Base-by-base conservation (phyloP, 1,140 invertebrate genomes). In the Anagrus nilaparvatae region DNA sequence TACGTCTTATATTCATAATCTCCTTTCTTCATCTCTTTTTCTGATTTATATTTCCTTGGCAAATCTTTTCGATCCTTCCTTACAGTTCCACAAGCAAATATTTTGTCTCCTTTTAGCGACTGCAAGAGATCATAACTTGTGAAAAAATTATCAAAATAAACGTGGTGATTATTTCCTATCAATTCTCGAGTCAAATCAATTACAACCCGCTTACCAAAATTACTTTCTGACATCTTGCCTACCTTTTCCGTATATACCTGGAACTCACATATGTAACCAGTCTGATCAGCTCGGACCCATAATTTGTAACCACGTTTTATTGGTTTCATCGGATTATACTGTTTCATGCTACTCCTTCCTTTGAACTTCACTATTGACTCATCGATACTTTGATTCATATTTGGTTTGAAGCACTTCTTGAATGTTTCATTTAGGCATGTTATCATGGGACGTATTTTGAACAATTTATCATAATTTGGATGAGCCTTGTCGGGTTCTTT, bases 261-360 rank as follows among this genome's bases (percentile, higher is more conserved):
- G 55, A 67, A 69, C 40, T 63, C 51, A 29, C 51, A 60, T 28
- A 63, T 56, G 44, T 64, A 70, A 17, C 66, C 61, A 14, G 54
- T 48, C 41, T 52, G 4, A 50, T 56, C 54, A 38, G 52, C 49
- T 10, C 54, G 49, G 46, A 49, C 53, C 64, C 64, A 71, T 30
- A 64, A 34, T 53, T 70, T 71, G 41, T 65, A 64, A 3, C 68
- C 63, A 45, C 65, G 53, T 57, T 72, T 71, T 46, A 65, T 66
- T 31, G 64, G 64, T 51, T 72, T 72, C 42, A 51, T 52, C 42
- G 64, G 60, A 14, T 59, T 47, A 48, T 68, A 71, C 48, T 70
- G 60, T 50, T 63, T 65, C 34, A 68, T 48, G 14, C 52, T 48
- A 47, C 47, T 55, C 28, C 56, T 52, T 36, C 55, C 56, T 52